These are phyloP conservation scores for Danio aesculapii DNA, from an alignment of 2,797 vertebrate genomes.

Conservation along the genomic window DNA sequence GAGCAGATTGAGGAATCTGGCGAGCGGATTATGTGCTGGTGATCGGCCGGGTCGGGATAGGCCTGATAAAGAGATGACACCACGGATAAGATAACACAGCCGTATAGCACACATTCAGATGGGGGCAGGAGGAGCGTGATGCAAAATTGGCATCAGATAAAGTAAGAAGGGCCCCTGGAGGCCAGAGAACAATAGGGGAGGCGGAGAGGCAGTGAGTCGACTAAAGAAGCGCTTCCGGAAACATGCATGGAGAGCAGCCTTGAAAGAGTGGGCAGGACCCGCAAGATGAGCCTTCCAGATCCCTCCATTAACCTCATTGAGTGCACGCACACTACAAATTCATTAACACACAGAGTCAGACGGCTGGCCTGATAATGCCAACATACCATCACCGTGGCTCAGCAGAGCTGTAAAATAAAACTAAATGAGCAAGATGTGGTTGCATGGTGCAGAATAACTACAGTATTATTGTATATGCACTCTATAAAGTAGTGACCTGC, in stretches of 20 bases:
- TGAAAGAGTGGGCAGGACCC: conserved; percentile 68
- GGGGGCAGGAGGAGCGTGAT: conserved; percentile 62
- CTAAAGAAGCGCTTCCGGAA: conserved; percentile 77
- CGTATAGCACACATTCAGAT: conserved; percentile 71
- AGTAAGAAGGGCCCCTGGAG: conserved; percentile 62
- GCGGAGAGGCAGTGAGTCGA: conserved; percentile 58
- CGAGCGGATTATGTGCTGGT: conserved; percentile 44
- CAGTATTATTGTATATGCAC: background rate
- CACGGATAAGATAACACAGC: conserved; percentile 75
- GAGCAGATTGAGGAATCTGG: conserved; percentile 17
- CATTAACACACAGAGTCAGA: conserved; percentile 71
- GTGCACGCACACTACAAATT: conserved; percentile 67
- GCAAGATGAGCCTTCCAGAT: conserved; percentile 65
- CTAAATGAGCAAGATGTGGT: background rate
- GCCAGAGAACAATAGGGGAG: conserved; percentile 63
- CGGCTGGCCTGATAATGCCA: conserved; percentile 26
- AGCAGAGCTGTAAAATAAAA: background rate
- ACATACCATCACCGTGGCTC: background rate
- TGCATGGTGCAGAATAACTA: background rate
- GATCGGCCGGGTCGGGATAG: conserved; percentile 60
- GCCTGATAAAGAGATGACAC: conserved; percentile 77
- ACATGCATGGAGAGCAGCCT: conserved; percentile 69
- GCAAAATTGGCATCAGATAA: conserved; percentile 65
- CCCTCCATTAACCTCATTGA: conserved; percentile 75
- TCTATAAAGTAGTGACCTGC: background rate